Evolutionary conservation across 2,888 invertebrate species (phyloP), one percentile per base, ranked within the genome.

Genomic region (Polylopha cassiicola): DNA sequence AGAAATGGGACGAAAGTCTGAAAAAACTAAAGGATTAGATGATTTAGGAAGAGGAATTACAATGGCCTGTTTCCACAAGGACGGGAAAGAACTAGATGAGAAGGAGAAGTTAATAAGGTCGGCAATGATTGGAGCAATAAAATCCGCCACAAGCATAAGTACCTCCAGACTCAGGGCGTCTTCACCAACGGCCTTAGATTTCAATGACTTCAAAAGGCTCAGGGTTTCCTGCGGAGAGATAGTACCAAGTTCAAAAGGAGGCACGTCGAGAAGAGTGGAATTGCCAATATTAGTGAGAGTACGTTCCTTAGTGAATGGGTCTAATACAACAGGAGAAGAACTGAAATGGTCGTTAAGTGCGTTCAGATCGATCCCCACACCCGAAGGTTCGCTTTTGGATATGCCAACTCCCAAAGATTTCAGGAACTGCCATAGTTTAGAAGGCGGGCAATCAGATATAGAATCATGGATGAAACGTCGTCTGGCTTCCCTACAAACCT

Each of bases 41-140:
- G 24, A 23, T 43, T 50, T 39, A 11, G 47, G 30, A 10, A 39
- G 8, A n/a, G 48, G 48, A 17, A 48, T 36, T 3, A 48, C 30
- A 6, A 9, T 3, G 2, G 47, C 47, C 6, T 9, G 6, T 28
- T 43, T 39, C 42, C 44, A 47, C 2, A 2, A 10, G 0, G 20
- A 29, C 2, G 49, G 48, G 36, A 48, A 47, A 4, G 16, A n/a
- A 6, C 26, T 10, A 3, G 21, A 10, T 3, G 21, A 11, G 1
- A 47, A 14, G 7, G 47, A 51, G 14, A 27, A 42, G 11, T 48
- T 49, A 1, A 46, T 18, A n/a, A 50, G 45, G 9, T 39, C 37
- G 1, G 33, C 28, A 3, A 43, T 8, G 2, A 30, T 28, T 1
- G 26, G 30, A 8, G 22, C 21, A 3, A 31, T 15, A 1, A 1